Base-by-base conservation (phyloP, 2,888 invertebrate species). In the Autographa gamma region DNA sequence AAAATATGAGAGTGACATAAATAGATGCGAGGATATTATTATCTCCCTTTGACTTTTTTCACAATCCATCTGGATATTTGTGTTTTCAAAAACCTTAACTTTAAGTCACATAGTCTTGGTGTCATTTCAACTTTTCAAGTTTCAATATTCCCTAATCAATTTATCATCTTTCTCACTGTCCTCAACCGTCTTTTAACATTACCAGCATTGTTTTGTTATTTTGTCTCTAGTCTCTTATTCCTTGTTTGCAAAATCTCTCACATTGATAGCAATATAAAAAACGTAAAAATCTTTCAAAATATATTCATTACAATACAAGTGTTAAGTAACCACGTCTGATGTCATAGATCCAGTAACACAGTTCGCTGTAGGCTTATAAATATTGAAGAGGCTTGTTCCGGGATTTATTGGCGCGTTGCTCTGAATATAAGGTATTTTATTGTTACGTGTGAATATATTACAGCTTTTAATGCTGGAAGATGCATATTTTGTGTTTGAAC, bases 381-480 rank as follows among this genome's bases (percentile, higher is more conserved):
- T 79, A 79, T 76, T 69, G 66, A 80, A 67, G 14, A 66, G 65
- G 66, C 64, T 19, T 70, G 68, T 72, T 19, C 13, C 18, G 31
- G 13, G 60, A 80, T 82, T 82, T 80, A 80, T 82, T 41, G 64
- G 54, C 7, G 62, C 65, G 41, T 60, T 61, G 61, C 63, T 54
- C 9, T 58, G 19, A 69, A 79, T 77, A 66, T 75, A 69, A 71
- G 68, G 70, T 63, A 66, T 56, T 82, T 69, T 76, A 76, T 69
- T 56, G 62, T 54, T 62, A 69, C 60, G 66, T 66, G 58, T 70
- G 66, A 78, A 78, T 78, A 71, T 56, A 56, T 79, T 66, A 63
- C 41, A n/a, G n/a, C 31, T 64, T 69, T 69, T 81, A 71, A 78
- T 58, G 65, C 19, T n/a, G n/a, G 25, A 63, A 58, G 18, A 65